Conservation (phyloP, 2,797 vertebrate species). For the Lepilemur ruficaudatus region DNA sequence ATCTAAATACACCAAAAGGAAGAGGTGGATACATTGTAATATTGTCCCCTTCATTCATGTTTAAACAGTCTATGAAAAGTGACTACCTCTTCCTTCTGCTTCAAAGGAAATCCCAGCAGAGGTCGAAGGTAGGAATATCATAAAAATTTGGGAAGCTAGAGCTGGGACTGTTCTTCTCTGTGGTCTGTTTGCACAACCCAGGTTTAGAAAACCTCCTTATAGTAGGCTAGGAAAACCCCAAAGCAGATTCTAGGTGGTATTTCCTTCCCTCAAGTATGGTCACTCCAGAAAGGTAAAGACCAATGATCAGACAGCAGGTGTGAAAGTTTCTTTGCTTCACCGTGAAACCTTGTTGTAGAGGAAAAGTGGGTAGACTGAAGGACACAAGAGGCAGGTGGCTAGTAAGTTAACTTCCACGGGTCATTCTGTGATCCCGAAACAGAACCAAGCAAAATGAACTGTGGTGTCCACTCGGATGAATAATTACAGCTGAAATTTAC, state of each 20-base stretch:
- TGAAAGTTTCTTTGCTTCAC: conserved; percentile 11
- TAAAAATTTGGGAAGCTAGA: neutral
- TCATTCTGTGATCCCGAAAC: neutral
- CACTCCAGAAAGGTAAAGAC: neutral
- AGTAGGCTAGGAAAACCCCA: neutral
- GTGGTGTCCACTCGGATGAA: neutral
- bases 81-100: neutral
- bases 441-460: neutral
- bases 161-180: neutral
- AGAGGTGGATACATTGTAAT: neutral
- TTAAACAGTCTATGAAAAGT: conserved; percentile 6
- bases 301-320: neutral
- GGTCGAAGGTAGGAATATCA: neutral
- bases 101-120: conserved; percentile 26
- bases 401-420: neutral
- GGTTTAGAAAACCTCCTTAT: neutral
- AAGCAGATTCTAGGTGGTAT: neutral
- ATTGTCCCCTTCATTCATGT: neutral
- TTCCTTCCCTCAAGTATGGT: neutral
- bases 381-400: neutral
- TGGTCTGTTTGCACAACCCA: neutral
- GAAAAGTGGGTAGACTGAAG: neutral
- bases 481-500: neutral
- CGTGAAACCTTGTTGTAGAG: neutral
- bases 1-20: neutral